Conservation (phyloP, 2,888 invertebrate species). For the Orthonychiurus folsomi region DNA sequence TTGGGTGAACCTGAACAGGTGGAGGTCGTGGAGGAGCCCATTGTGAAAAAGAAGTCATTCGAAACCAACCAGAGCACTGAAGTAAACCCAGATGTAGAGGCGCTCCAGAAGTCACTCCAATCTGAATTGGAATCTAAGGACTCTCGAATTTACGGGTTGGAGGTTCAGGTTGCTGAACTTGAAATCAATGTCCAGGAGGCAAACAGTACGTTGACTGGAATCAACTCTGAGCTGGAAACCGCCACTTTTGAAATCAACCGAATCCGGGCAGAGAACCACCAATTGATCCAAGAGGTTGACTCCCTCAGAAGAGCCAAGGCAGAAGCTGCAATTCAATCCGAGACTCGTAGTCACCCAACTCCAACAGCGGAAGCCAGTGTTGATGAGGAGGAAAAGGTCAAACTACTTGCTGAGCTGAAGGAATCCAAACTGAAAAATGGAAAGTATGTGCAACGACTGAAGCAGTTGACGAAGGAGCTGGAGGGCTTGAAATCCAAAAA, state of each 20-base stretch:
- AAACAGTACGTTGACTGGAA: too few relatives aligned
- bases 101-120: too few relatives aligned
- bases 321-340: slow-evolving; percentile 10
- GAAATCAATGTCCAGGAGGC: slow-evolving; percentile 24
- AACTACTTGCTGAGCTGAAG: slow-evolving; percentile 55
- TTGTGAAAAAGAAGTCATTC: too few relatives aligned
- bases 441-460: slow-evolving; percentile 73
- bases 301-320: too few relatives aligned
- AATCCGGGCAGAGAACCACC: not conserved
- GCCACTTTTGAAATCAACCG: too few relatives aligned
- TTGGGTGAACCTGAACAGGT: not conserved
- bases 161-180: slow-evolving; percentile 22
- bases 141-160: slow-evolving; percentile 19
- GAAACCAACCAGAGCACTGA: too few relatives aligned
- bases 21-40: not conserved
- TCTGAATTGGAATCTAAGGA: slow-evolving; percentile 13
- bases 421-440: slow-evolving; percentile 60
- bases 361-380: not conserved
- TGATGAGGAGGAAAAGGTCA: slow-evolving; percentile 21
- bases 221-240: too few relatives aligned
- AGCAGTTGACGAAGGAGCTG: slow-evolving; percentile 58
- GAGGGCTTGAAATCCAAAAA: slow-evolving; percentile 46
- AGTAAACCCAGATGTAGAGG: too few relatives aligned
- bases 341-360: too few relatives aligned
- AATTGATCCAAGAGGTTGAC: not conserved